These are phyloP conservation scores for Lophura nycthemera DNA, from an alignment of 2,113 vertebrate species.

Conservation along the genomic window DNA sequence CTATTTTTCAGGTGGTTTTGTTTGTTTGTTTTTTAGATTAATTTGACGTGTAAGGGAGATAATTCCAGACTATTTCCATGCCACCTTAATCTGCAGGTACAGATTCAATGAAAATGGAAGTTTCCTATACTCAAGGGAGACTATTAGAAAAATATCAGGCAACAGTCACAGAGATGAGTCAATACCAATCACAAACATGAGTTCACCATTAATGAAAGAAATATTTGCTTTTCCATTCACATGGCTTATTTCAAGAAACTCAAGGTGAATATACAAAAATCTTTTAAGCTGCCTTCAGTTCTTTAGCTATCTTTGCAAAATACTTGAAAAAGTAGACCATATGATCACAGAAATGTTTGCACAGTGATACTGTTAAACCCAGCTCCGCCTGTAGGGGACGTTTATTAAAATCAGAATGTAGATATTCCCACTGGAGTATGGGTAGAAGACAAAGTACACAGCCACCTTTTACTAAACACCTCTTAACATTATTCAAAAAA, in stretches of 20 bases:
- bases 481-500: not conserved
- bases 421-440: not conserved
- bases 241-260: not conserved
- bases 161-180: not conserved
- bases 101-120: not conserved
- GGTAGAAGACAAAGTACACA: not conserved
- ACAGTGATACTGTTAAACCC: not conserved
- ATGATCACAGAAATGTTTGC: not conserved
- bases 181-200: not conserved
- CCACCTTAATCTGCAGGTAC: not conserved
- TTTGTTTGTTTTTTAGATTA: not conserved
- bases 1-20: not conserved
- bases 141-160: not conserved
- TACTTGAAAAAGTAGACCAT: not conserved
- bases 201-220: not conserved
- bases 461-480: not conserved
- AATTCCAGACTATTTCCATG: not conserved
- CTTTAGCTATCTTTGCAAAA: not conserved
- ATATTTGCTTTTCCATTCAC: not conserved
- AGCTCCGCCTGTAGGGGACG: not conserved
- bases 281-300: not conserved
- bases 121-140: not conserved
- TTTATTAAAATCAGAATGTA: not conserved
- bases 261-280: not conserved
- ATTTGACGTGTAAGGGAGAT: not conserved